Conservation (phyloP, 2,113 vertebrate genomes). For the Erpornis zantholeuca region DNA sequence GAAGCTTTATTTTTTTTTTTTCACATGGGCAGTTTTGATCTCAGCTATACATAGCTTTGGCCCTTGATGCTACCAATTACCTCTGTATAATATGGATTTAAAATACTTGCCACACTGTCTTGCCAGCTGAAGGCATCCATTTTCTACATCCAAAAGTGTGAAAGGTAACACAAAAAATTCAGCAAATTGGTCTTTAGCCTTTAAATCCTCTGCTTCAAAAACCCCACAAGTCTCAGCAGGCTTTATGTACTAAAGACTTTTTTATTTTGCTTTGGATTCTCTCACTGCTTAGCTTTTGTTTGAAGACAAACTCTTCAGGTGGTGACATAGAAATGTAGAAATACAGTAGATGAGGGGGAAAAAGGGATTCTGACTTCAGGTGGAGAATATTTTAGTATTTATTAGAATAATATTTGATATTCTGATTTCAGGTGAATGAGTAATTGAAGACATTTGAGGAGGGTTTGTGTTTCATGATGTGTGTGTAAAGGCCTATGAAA, state of each 20-base stretch:
- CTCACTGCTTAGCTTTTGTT: background rate
- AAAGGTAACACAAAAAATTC: background rate
- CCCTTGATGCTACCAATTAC: slow-evolving; percentile 14
- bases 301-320: background rate
- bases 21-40: background rate
- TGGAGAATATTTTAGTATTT: background rate
- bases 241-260: background rate
- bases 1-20: background rate
- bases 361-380: background rate
- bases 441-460: background rate
- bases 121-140: background rate
- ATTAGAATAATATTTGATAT: background rate
- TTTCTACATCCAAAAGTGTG: background rate
- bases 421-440: background rate
- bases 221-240: background rate
- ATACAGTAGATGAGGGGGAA: background rate
- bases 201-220: slow-evolving; percentile 12
- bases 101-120: background rate
- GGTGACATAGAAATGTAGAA: background rate
- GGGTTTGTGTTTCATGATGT: background rate
- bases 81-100: background rate
- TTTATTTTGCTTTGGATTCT: background rate
- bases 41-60: background rate
- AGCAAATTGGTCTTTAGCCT: slow-evolving; percentile 1
- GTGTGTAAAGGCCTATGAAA: background rate